Base-by-base conservation (phyloP, 2,888 invertebrate genomes). In the Acleris laterana region DNA sequence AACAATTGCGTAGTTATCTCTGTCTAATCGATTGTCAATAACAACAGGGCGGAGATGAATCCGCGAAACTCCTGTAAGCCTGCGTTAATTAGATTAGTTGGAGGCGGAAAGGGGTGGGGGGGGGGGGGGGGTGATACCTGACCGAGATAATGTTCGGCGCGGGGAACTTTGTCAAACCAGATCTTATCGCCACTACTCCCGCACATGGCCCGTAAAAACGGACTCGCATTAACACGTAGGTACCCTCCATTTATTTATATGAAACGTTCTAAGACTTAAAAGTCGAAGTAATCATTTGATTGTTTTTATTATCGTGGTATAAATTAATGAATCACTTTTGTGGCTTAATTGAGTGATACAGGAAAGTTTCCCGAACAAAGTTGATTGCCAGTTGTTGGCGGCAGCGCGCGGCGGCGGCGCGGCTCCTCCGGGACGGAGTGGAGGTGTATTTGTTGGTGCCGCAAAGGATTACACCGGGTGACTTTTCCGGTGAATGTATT, bases 11-110 rank as follows among this genome's bases (percentile, higher is more conserved):
- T 46, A 44, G 46, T 57, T 62, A 62, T 56, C 66, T 57, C 46
- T 61, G 57, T 57, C 51, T 67, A 68, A 71, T 72, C 69, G 70
- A 71, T 71, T 72, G 73, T 72, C 69, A 74, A 71, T 72, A 75
- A 71, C 69, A 74, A 70, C 69, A 75, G 61, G 67, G 69, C 56
- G 63, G 68, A 72, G 71, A 73, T 71, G 70, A 74, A 76, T 77
- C 72, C 70, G 72, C 72, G 72, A 72, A 72, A 74, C 74, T 76
- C 76, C 71, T 71, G 72, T 74, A 76, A 78, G 75, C 76, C 76
- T 71, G 74, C 73, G 75, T 77, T 87, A 85, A 87, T 86, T 86
- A 84, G 83, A 87, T 85, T 87, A 86, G 83, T 87, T 85, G 72
- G 70, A 75, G 32, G 32, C 2, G 32, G 9, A 9, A 81, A 9